Conservation (phyloP, 30 jellyfish, hydroid and myxozoan species). For the Phacellophora camtschatica region DNA sequence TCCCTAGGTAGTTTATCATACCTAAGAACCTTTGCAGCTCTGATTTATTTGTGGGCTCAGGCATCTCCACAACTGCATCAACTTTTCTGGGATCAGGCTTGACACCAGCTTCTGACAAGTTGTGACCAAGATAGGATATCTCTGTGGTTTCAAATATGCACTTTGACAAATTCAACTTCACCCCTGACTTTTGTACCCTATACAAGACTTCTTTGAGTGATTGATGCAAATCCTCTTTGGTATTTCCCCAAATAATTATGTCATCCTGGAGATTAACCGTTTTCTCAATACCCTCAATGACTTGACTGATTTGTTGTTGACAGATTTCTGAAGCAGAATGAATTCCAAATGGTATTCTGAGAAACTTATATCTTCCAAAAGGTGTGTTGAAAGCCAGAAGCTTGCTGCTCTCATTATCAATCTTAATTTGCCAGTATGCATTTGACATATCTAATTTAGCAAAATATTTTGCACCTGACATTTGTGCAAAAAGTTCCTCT, state of each 20-base stretch:
- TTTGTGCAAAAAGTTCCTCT: conserved; percentile 41
- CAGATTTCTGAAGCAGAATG: conserved; percentile 34
- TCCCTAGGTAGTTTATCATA: conserved; percentile 40
- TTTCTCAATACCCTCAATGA: conserved; percentile 20
- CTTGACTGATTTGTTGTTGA: neutral
- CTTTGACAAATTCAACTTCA: conserved; percentile 12
- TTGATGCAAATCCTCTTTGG: neutral
- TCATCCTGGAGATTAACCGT: conserved; percentile 24
- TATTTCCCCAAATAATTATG: conserved; percentile 8
- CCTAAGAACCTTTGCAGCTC: conserved; percentile 49
- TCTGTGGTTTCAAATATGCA: conserved; percentile 23
- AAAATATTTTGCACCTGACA: conserved; percentile 64
- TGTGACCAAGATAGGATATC: conserved; percentile 27
- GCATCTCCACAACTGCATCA: conserved; percentile 20
- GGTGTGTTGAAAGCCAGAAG: conserved; percentile 43
- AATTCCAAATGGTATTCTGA: conserved; percentile 38
- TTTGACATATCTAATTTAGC: conserved; percentile 46
- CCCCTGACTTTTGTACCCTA: conserved; percentile 17
- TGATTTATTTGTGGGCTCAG: conserved; percentile 6
- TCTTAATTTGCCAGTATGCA: conserved; percentile 44
- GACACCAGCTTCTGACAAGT: conserved; percentile 41
- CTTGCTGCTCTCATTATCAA: conserved; percentile 48
- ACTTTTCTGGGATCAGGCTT: conserved; percentile 48
- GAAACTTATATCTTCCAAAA: conserved; percentile 28
- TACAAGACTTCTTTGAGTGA: neutral